Base-by-base conservation (phyloP, 1,140 invertebrate species). In the Brachionus koreanus region DNA sequence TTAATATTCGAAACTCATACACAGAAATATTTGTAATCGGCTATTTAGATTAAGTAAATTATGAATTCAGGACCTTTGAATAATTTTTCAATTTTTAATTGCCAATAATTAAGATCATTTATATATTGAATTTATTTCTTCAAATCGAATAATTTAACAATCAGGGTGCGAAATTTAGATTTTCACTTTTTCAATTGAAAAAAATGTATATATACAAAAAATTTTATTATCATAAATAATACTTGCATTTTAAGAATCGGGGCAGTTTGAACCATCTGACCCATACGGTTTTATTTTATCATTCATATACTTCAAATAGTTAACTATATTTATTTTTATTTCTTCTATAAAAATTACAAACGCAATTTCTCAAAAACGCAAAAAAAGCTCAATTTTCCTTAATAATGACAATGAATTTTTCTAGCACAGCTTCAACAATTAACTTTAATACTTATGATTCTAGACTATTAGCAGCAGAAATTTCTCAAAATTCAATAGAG, bases 181-280 rank as follows among this genome's bases (percentile, higher is more conserved):
- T 19, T n/a, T n/a, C n/a, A n/a, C n/a, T n/a, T 57, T 57, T 57
- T 57, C 9, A 19, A 57, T n/a, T n/a, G n/a, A n/a, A 49, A n/a
- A 49, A 57, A 57, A 57, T n/a, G n/a, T n/a, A 57, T 7, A 5
- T 19, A 57, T 57, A 57, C 49, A 57, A 57, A 57, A 19, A 19
- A 57, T 19, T 57, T 57, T 57, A 57, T 57, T 57, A 57, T 57
- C 49, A 57, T 57, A 57, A 57, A 57, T 23, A 57, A 57, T 57
- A 57, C 9, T 57, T 57, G 39, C 49, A 57, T 57, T 57, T 57
- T 19, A 42, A 23, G 49, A 57, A 57, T 19, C 49, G n/a, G 49
- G 49, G n/a, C 49, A 57, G 0, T 57, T 16, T 57, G 49, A 9
- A 57, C 49, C 49, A 25, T 19, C 49, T 25, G 19, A 23, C 16